Evolutionary conservation across 2,888 invertebrate genomes (phyloP).

Genomic region (Pinctada fucata): DNA sequence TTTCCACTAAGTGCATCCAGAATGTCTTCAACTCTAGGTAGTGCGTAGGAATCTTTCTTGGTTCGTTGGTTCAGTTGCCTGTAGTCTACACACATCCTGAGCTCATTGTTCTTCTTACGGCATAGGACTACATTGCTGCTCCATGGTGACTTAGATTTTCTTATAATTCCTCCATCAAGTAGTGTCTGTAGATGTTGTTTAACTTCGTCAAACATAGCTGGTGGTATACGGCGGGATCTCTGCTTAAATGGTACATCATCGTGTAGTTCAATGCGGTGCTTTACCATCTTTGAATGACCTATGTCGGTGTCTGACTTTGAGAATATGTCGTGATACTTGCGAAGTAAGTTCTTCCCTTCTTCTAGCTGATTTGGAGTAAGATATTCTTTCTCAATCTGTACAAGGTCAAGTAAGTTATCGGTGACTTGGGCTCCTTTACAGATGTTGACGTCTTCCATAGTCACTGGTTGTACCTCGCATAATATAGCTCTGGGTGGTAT

Average conservation of each 20-base stretch:
- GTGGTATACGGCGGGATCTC: conserved; percentile 16
- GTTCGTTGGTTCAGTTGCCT: background rate
- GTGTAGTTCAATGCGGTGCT: conserved; percentile 22
- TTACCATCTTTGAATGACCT: conserved; percentile 11
- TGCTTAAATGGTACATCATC: conserved; percentile 25
- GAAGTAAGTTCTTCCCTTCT: background rate
- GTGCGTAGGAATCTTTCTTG: background rate
- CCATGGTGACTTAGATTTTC: too few species aligned
- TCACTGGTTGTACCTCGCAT: conserved; percentile 6
- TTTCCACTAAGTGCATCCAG: background rate
- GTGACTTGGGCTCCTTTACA: background rate
- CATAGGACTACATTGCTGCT: too few species aligned
- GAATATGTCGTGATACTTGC: conserved; percentile 15
- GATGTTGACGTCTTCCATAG: background rate
- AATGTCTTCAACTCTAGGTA: background rate
- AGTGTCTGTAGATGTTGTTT: too few species aligned
- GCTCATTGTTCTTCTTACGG: too few species aligned
- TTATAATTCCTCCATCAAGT: too few species aligned
- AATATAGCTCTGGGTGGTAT: background rate
- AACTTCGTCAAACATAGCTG: conserved; percentile 23
- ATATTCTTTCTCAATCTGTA: conserved; percentile 37
- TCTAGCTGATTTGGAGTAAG: conserved; percentile 28
- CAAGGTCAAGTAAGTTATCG: conserved; percentile 32
- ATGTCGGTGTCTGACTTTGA: conserved; percentile 20
- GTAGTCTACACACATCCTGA: conserved; percentile 5